phyloP scores from a whole-genome alignment of 2,888 invertebrate species.

The Nemapogon koenigi region DNA sequence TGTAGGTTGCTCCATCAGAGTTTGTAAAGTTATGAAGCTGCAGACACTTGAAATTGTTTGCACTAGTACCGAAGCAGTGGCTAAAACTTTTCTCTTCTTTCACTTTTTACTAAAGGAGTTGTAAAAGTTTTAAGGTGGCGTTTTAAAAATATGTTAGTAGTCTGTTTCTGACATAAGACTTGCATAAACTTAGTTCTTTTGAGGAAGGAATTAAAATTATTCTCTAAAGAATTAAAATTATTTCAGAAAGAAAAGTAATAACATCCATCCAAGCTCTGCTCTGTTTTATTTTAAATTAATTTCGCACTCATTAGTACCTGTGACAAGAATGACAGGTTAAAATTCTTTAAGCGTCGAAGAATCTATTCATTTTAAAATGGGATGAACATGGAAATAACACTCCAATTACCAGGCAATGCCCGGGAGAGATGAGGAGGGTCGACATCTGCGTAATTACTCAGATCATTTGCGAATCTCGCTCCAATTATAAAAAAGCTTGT shows the following conservation, averaged over 20 bases:
- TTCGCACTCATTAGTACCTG: too few species aligned
- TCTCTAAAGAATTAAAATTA: not conserved
- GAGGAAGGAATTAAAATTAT: not conserved
- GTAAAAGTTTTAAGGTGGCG: slow-evolving; percentile 29
- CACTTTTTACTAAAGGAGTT: slow-evolving; percentile 30
- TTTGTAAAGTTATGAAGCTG: slow-evolving; percentile 37
- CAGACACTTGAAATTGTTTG: slow-evolving; percentile 38
- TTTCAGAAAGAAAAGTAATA: too few species aligned
- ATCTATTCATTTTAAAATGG: slow-evolving; percentile 8
- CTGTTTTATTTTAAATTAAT: too few species aligned
- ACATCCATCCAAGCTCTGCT: too few species aligned
- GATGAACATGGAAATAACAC: slow-evolving; percentile 20
- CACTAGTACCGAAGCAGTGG: slow-evolving; percentile 20
- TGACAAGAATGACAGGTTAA: slow-evolving; percentile 1
- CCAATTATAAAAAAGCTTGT: slow-evolving; percentile 50
- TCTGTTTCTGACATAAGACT: slow-evolving; percentile 1
- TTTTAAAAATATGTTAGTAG: slow-evolving; percentile 19
- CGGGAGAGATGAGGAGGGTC: slow-evolving; percentile 56
- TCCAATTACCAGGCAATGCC: slow-evolving; percentile 38
- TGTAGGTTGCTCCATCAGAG: slow-evolving; percentile 18
- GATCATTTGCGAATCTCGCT: slow-evolving; percentile 57
- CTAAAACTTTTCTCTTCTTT: slow-evolving; percentile 17
- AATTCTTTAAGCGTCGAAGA: slow-evolving; percentile 1
- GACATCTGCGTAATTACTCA: slow-evolving; percentile 59
- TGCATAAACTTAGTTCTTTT: too few species aligned